Evolutionary conservation across 2,888 invertebrate genomes (phyloP), one percentile per base, ranked within the genome.

Genomic region (Cataglyphis rosenhaueri): DNA sequence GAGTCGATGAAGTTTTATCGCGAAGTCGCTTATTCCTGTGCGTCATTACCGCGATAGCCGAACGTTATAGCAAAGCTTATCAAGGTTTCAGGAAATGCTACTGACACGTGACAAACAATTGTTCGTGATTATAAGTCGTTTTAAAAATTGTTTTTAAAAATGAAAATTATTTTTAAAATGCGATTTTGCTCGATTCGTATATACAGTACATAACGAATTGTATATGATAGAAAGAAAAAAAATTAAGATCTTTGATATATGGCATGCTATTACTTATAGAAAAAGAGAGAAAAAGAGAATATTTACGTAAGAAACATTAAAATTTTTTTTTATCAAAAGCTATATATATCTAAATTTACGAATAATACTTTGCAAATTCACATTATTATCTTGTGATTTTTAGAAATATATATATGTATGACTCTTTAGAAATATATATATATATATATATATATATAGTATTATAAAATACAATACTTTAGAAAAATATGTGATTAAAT

Each of bases 1-100:
- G 59, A 74, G 68, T 78, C 78, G 74, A 71, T 21, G 62, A 81
- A 12, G 82, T 79, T 87, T 88, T 88, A 88, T 88, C 87, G 82
- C 82, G 79, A 75, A 57, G 81, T 85, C 82, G 81, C 75, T 83
- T 85, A 89, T 89, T 84, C 83, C 41, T 65, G 62, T 71, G 84
- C 85, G 87, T 87, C 88, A 84, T 85, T 88, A 85, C 85, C 59
- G 66, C 70, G 85, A 86, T 87, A 89, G 73, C 61, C 41, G 57
- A 32, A 74, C 68, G 76, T 81, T 66, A 83, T 78, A 73, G 52
- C 44, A 35, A 32, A 65, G 75, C 84, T 88, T 88, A 88, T 88
- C 88, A 74, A 21, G 29, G 57, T 82, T 84, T 75, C 83, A 76
- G 87, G 89, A 88, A 88, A 84, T 84, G 84, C 84, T 83, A 15